These are phyloP conservation scores for Aegithalos caudatus DNA, from an alignment of 2,113 vertebrate species.

Conservation along the genomic window DNA sequence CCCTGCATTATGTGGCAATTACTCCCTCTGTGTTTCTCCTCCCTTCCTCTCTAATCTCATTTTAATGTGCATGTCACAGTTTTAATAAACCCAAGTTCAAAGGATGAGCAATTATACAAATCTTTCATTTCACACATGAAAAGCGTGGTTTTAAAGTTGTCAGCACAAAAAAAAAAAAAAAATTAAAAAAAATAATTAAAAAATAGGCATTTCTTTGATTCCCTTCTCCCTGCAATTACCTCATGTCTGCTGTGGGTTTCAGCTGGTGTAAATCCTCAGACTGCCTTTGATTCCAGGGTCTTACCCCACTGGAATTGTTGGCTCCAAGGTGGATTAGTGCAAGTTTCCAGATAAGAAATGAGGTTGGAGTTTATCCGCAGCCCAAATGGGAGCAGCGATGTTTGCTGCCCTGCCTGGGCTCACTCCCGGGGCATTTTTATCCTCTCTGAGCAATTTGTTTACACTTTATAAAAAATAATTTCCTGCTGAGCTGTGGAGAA, in stretches of 20 bases:
- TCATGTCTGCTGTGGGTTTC: neutral
- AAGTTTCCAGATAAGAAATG: constrained; percentile 2
- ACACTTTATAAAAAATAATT: neutral
- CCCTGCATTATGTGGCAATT: neutral
- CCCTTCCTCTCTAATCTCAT: constrained; percentile 34
- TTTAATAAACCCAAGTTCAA: constrained; percentile 53
- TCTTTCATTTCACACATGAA: constrained; percentile 62
- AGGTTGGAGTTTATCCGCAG: neutral
- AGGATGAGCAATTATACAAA: constrained; percentile 64
- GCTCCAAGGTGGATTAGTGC: constrained; percentile 3
- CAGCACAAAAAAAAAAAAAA: neutral
- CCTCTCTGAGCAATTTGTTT: neutral
- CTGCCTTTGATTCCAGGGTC: neutral
- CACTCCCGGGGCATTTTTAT: neutral
- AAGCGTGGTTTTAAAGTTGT: constrained; percentile 8
- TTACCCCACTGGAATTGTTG: neutral
- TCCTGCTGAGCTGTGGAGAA: neutral
- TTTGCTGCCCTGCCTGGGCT: neutral
- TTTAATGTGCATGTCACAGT: constrained; percentile 35
- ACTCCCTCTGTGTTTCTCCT: constrained; percentile 10
- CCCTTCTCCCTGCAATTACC: constrained; percentile 22
- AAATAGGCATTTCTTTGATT: neutral
- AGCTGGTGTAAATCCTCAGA: neutral
- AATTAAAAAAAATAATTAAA: neutral
- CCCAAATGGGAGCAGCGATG: neutral